Evolutionary conservation across 1,140 invertebrate species (phyloP), one percentile per base, ranked within the genome.

Genomic region (Musca domestica): DNA sequence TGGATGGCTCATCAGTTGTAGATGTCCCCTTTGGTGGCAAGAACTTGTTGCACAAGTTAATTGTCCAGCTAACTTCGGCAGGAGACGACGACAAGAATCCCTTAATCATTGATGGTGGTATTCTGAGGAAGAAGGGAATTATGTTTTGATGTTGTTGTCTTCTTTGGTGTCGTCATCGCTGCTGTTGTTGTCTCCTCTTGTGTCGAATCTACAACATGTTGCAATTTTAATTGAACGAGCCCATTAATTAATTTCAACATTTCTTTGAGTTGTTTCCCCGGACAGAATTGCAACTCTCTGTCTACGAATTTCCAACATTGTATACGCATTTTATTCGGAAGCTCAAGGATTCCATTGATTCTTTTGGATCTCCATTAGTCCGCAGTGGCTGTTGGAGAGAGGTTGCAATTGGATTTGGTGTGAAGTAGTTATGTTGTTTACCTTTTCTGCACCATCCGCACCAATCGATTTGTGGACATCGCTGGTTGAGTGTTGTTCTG

Each of bases 161-260:
- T 10, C 17, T 27, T n/a, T 61, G 27, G 2, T 61, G 27, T 3
- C 19, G 30, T 61, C 2, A 17, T 34, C 15, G 56, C 19, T n/a
- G 17, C 41, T 61, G 48, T 51, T 19, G n/a, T 9, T 19, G 17
- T 25, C n/a, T n/a, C n/a, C n/a, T n/a, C n/a, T n/a, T 65, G 64
- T 65, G n/a, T n/a, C 64, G 34, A 49, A 10, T 22, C 41, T 61
- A 61, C 56, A 61, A 65, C 64, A 66, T 67, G 67, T 67, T 67
- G 54, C 54, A 61, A 67, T 67, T 67, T 67, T 67, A 67, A 67
- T 67, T 67, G 67, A 67, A 67, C 67, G 30, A 61, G 54, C 67
- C 56, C 67, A 67, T 67, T 67, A 67, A 67, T 67, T 67, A 67
- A 61, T 67, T 67, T 67, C 25, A 61, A 49, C 34, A 67, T 58